These are phyloP conservation scores for Plagodis dolabraria DNA, from an alignment of 2,888 invertebrate genomes.

Conservation along the genomic window DNA sequence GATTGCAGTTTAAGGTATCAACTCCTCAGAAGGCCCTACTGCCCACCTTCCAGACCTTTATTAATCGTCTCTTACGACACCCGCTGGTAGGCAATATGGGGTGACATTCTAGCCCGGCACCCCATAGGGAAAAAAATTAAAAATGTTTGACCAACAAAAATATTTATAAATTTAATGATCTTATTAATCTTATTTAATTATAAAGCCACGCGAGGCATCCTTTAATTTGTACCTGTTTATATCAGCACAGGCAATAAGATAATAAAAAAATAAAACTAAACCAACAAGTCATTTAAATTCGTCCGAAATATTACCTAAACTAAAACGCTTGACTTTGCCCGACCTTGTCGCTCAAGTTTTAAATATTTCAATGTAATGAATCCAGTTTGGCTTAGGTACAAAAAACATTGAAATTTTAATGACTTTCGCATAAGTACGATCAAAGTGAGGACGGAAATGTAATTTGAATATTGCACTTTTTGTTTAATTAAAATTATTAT, in stretches of 20 bases:
- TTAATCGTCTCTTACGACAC: no score
- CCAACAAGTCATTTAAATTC: conserved; percentile 2
- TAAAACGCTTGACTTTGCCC: conserved; percentile 13
- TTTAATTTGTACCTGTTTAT: background rate
- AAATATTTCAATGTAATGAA: conserved; percentile 25
- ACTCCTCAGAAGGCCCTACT: no score
- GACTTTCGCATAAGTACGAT: conserved; percentile 2
- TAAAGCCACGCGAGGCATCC: no score
- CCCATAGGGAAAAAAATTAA: no score
- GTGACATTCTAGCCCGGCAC: no score
- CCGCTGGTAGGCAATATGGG: no score
- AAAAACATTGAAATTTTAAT: conserved; percentile 14
- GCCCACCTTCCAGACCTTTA: no score
- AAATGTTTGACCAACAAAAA: no score
- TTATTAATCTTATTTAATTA: no score
- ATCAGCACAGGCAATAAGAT: background rate
- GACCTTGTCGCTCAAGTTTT: conserved; percentile 25
- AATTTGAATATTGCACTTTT: background rate
- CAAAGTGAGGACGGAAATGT: background rate
- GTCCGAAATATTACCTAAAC: conserved; percentile 1
- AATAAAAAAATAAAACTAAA: conserved; percentile 1
- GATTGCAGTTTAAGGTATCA: no score
- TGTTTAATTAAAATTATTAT: no score
- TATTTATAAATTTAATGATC: no score
- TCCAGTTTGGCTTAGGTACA: conserved; percentile 32